Evolutionary conservation across 2,797 vertebrate genomes (phyloP).

Genomic region (Eulemur coronatus): DNA sequence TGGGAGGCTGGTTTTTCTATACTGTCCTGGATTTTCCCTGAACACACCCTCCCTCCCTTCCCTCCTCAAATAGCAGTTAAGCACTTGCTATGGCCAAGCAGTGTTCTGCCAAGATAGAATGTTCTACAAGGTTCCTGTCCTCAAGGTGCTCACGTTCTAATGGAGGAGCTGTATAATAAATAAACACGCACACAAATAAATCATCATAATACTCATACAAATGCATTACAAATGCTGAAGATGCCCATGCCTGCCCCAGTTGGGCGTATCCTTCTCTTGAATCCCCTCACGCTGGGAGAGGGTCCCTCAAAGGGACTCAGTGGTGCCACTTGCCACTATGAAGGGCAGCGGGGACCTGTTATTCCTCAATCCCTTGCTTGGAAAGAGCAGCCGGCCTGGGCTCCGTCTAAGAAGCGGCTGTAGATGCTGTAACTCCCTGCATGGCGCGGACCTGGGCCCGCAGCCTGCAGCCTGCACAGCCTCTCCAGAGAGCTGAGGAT

Average conservation of each 20-base stretch:
- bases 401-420: neutral
- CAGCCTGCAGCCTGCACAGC: neutral
- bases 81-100: neutral
- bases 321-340: neutral
- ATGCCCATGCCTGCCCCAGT: no score
- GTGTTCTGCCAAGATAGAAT: neutral
- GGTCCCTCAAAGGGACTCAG: neutral
- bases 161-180: neutral
- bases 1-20: no score
- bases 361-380: neutral
- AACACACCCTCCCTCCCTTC: no score
- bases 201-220: neutral
- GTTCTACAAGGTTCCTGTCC: neutral
- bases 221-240: neutral
- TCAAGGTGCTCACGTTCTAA: neutral
- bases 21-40: no score
- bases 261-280: neutral
- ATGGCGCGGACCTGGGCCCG: rapidly evolving
- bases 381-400: rapidly evolving
- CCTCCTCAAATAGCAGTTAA: neutral
- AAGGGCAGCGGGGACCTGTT: neutral
- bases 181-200: neutral
- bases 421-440: neutral
- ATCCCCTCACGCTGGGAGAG: neutral
- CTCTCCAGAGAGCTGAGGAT: neutral